Evolutionary conservation across 2,113 vertebrate species (phyloP).

Genomic region (Cichladusa arquata): DNA sequence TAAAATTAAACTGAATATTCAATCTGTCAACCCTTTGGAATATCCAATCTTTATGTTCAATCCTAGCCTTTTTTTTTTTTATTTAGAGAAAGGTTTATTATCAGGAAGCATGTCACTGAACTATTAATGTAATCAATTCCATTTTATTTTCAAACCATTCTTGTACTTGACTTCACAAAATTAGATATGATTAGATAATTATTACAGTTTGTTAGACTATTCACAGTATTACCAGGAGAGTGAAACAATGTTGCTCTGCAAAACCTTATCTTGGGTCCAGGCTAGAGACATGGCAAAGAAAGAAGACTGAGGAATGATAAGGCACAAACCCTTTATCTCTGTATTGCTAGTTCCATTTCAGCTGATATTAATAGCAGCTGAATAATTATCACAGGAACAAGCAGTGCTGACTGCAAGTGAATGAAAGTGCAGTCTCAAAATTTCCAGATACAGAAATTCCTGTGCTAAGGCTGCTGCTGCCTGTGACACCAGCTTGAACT

Average conservation of each 20-base stretch:
- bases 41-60: background rate
- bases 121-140: background rate
- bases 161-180: constrained; percentile 14
- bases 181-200: constrained; percentile 8
- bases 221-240: background rate
- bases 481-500: background rate
- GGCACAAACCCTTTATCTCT: background rate
- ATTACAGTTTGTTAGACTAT: background rate
- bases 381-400: background rate
- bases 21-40: background rate
- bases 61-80: background rate
- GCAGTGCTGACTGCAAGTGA: background rate
- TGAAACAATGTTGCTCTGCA: background rate
- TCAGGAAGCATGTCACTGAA: background rate
- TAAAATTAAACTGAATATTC: constrained; percentile 49
- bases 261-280: background rate
- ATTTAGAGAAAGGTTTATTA: constrained; percentile 14
- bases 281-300: background rate
- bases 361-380: constrained; percentile 6
- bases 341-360: background rate
- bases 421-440: background rate
- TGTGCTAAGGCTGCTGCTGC: background rate
- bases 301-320: background rate
- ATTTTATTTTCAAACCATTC: background rate
- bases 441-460: background rate